phyloP scores from a whole-genome alignment of 35 echinoderm and acorn worm genomes.

The Lytechinus pictus region DNA sequence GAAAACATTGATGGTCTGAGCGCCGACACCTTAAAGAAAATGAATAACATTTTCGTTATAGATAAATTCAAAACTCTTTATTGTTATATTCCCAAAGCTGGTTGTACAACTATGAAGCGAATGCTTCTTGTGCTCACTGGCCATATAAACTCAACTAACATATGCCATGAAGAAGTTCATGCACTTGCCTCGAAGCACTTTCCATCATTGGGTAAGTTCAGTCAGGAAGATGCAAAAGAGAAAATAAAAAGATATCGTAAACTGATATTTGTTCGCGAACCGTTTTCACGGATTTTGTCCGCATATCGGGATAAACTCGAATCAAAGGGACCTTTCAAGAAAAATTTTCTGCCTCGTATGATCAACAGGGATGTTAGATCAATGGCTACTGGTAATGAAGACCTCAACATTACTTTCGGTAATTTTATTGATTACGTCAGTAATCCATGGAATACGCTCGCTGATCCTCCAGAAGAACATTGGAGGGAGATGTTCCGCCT shows the following conservation, averaged over 20 bases:
- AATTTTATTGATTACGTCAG: constrained; percentile 71
- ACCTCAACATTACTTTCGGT: constrained; percentile 27
- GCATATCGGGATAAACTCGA: constrained; percentile 76
- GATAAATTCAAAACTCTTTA: constrained; percentile 70
- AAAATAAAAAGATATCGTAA: constrained; percentile 66
- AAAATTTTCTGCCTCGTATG: neutral
- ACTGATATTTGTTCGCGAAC: constrained; percentile 75
- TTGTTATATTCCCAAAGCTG: constrained; percentile 81
- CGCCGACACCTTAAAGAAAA: neutral
- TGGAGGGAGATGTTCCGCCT: constrained; percentile 57
- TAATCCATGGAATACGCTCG: neutral
- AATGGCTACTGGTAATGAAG: neutral
- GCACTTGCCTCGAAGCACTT: neutral
- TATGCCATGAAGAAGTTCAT: constrained; percentile 3
- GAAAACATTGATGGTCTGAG: neutral
- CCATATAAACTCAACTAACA: neutral
- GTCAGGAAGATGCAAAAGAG: constrained; percentile 24
- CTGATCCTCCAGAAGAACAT: constrained; percentile 50
- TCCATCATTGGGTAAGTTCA: constrained; percentile 23
- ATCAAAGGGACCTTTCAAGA: neutral
- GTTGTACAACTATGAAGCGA: constrained; percentile 77
- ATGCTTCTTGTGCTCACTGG: constrained; percentile 55
- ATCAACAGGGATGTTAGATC: neutral
- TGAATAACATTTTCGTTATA: constrained; percentile 52
- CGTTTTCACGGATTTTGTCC: constrained; percentile 61